phyloP scores from a whole-genome alignment of 2,797 vertebrate genomes.

The Pseudomugil gertrudae region DNA sequence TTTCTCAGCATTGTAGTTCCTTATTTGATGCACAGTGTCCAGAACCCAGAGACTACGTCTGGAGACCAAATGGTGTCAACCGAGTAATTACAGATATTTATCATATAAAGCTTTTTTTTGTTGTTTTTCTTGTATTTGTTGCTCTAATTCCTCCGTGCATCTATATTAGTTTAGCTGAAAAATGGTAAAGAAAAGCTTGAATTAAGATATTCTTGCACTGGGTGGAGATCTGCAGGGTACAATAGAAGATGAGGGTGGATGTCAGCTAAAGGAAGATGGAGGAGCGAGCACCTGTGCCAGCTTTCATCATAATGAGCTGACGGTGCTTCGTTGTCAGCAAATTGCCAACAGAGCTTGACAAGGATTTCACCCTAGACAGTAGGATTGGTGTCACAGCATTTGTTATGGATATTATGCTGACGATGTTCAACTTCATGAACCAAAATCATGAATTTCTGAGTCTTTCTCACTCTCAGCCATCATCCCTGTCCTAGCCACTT shows the following conservation, averaged over 20 bases:
- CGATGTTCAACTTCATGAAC: background rate
- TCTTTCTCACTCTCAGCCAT: background rate
- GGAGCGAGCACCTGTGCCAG: conserved; percentile 3
- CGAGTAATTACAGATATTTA: background rate
- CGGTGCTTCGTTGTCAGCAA: conserved; percentile 4
- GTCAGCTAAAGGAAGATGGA: conserved; percentile 15
- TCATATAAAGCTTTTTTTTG: background rate
- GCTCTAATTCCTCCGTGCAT: background rate
- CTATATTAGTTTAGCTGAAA: background rate
- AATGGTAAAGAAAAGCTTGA: background rate
- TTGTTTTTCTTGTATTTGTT: background rate
- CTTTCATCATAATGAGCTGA: conserved; percentile 11
- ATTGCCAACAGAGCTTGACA: conserved; percentile 7
- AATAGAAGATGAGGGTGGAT: background rate
- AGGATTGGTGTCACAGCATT: conserved; percentile 2
- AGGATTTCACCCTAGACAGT: background rate
- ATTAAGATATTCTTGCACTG: background rate
- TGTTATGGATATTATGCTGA: background rate
- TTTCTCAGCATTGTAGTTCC: background rate
- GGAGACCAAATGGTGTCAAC: background rate
- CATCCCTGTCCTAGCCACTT: background rate
- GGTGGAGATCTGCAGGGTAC: background rate
- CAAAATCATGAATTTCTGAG: background rate
- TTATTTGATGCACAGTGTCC: too few relatives aligned
- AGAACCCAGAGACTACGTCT: too few relatives aligned